These are phyloP conservation scores for Drosophila tropicalis DNA, from an alignment of 1,140 invertebrate species.

Conservation along the genomic window DNA sequence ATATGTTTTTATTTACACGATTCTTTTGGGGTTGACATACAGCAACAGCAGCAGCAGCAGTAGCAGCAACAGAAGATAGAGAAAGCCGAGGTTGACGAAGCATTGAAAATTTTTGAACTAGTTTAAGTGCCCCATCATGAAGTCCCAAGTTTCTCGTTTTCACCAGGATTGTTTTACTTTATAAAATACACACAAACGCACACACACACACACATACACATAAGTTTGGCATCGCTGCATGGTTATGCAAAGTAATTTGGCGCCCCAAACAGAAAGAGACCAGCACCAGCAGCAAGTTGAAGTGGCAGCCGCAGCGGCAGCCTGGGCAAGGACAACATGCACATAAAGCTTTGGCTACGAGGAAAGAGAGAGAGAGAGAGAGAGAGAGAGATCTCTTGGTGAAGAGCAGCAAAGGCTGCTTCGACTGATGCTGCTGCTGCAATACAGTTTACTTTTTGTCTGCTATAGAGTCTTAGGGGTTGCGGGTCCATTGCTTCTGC, in stretches of 20 bases:
- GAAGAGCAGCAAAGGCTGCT: conserved; percentile 55
- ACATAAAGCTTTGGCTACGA: conserved; percentile 26
- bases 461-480: conserved; percentile 43
- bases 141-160: conserved; percentile 82
- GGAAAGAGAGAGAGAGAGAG: too few species aligned
- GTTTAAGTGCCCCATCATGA: conserved; percentile 82
- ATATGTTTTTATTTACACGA: conserved; percentile 76
- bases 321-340: conserved; percentile 72
- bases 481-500: conserved; percentile 33
- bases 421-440: conserved; percentile 15
- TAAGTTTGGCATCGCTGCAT: conserved; percentile 64
- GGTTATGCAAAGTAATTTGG: conserved; percentile 82
- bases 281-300: conserved; percentile 21
- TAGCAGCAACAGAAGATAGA: conserved; percentile 41
- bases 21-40: conserved; percentile 66
- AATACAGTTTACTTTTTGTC: conserved; percentile 61
- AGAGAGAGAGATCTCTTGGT: conserved; percentile 5
- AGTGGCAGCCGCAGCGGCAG: conserved; percentile 42
- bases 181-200: conserved; percentile 64
- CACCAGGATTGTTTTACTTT: conserved; percentile 82
- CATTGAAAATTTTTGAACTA: conserved; percentile 79
- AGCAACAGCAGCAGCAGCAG: conserved; percentile 21
- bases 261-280: conserved; percentile 26
- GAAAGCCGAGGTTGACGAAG: conserved; percentile 57
- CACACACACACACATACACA: conserved; percentile 23